Base-by-base conservation (phyloP, 2,888 invertebrate species). In the Xylota segnis region DNA sequence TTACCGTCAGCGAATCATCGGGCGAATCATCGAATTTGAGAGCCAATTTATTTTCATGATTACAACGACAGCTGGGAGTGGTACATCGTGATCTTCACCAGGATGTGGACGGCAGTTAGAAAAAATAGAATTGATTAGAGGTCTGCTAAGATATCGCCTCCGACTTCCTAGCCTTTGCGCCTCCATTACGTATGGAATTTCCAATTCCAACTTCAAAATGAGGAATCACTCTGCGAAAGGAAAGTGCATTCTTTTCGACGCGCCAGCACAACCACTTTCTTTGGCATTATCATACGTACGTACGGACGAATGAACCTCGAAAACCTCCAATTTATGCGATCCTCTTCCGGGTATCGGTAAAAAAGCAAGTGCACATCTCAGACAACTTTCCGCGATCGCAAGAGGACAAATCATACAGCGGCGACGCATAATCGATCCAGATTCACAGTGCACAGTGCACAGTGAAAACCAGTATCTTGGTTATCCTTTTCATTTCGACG, bases 401-500 rank as follows among this genome's bases (percentile, higher is more conserved):
- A 14, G 66, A 71, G 40, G 70, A 75, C 83, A 74, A 79, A 65
- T 79, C 79, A 70, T 75, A 27, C 59, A 43, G 63, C 4, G 37
- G 12, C 29, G 18, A 74, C 78, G 83, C 83, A 68, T 78, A 83
- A 84, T 84, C 84, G 75, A 75, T 81, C 81, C 75, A 84, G 81
- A 81, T 84, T 45, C 75, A 32, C 50, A 47, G 54, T 9, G 66
- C 3, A 45, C 12, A 12, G 43, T n/a, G n/a, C 16, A n/a, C 32
- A 7, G 29, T 14, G 52, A 47, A 78, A 83, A 83, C 83, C 83
- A 56, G 83, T 78, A 63, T 78, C 66, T 66, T 29, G 61, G 58
- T 50, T 54, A 84, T 84, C 81, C 81, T 84, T 84, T 84, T 84
- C 84, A 84, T 84, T 84, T 84, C 81, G 59, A 75, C 79, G 79